These are phyloP conservation scores for Okamejei kenojei DNA, from an alignment of 2,797 vertebrate genomes.

Conservation along the genomic window DNA sequence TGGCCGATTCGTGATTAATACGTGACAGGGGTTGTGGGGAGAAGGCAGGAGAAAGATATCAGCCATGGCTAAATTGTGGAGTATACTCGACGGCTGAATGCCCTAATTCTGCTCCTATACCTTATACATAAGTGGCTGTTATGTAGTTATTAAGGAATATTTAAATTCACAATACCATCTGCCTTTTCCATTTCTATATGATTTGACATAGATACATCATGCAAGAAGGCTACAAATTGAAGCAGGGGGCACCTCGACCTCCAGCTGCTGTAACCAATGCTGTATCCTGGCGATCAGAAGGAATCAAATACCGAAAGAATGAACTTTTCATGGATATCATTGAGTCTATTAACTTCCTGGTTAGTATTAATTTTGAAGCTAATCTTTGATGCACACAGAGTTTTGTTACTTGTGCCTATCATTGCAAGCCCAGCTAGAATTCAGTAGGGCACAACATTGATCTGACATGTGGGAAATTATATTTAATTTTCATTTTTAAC, in stretches of 20 bases:
- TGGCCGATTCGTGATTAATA: no score
- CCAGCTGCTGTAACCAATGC: conserved; percentile 34
- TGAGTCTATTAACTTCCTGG: conserved; percentile 34
- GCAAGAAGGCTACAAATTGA: conserved; percentile 20
- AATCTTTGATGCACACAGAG: neutral
- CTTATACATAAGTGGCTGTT: neutral
- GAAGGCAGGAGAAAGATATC: no score
- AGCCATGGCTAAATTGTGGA: no score
- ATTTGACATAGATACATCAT: conserved; percentile 19
- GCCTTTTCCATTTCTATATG: neutral
- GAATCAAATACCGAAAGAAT: conserved; percentile 33
- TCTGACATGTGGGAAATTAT: neutral
- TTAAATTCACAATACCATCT: neutral
- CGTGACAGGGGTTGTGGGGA: no score
- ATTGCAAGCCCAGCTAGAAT: neutral
- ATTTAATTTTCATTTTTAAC: neutral
- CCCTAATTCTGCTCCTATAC: no score
- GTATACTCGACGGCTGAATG: no score
- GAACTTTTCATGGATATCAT: conserved; percentile 30
- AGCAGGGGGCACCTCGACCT: conserved; percentile 12
- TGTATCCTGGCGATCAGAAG: conserved; percentile 33
- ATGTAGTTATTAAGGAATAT: neutral
- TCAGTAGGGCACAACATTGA: neutral
- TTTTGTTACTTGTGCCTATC: neutral
- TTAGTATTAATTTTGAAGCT: neutral